Evolutionary conservation across 2,888 invertebrate genomes (phyloP).

Genomic region (Heteromurus nitidus): DNA sequence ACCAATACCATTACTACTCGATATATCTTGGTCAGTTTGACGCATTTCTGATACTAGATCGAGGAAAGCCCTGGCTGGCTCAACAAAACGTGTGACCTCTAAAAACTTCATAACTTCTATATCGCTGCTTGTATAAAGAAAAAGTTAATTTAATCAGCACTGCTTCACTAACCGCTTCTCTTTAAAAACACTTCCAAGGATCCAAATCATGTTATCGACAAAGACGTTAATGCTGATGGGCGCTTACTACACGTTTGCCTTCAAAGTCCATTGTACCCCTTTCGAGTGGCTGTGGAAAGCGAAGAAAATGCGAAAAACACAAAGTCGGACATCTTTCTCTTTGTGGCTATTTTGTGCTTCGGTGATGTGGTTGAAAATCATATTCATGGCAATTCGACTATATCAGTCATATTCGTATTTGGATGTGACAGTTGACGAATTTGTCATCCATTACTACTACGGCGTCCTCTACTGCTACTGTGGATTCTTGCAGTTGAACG

Average conservation of each 20-base stretch:
- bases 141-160: no score
- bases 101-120: no score
- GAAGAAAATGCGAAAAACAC: conserved; percentile 28
- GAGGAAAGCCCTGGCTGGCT: no score
- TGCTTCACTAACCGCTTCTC: no score
- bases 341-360: conserved; percentile 33
- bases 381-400: conserved; percentile 40
- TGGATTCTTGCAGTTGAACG: conserved; percentile 42
- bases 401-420: conserved; percentile 44
- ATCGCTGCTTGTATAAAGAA: no score
- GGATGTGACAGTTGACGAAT: conserved; percentile 39
- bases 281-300: conserved; percentile 45
- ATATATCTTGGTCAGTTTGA: no score
- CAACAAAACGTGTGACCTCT: no score
- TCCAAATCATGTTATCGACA: conserved; percentile 54
- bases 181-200: no score
- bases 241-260: conserved; percentile 38
- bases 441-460: conserved; percentile 50
- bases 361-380: conserved; percentile 52
- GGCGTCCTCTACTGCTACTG: conserved; percentile 50
- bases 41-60: no score
- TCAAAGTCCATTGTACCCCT: conserved; percentile 35
- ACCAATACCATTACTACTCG: no score
- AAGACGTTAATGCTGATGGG: conserved; percentile 40
- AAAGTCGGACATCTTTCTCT: neutral